Evolutionary conservation across 2,797 vertebrate genomes (phyloP), one percentile per base, ranked within the genome.

Genomic region (Ara ararauna): DNA sequence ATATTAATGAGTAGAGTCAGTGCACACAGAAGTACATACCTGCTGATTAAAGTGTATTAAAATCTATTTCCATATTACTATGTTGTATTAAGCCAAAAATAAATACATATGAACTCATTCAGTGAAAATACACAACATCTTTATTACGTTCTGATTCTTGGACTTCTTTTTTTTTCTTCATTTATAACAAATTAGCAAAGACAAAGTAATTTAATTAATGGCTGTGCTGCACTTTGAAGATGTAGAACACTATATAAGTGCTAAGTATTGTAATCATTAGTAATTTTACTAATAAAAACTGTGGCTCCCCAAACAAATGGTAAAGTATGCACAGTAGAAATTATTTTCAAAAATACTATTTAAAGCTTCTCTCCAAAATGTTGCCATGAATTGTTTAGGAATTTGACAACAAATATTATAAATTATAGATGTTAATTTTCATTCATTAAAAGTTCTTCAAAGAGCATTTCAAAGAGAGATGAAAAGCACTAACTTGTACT

Each of bases 381-480:
- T 97, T 91, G 86, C 88, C 93, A 94, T 29, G 62, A 97, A 97
- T 97, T 97, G 96, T 97, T 97, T 97, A 94, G 94, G 96, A 97
- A 97, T 95, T 96, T 97, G 90, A 96, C 90, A 83, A 93, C 67
- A 97, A 97, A 96, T 96, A 96, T 95, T 97, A 85, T 93, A 93
- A 97, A 97, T 97, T 96, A 97, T 93, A 95, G 70, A 97, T 97
- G 96, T 96, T 97, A 97, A 97, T 97, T 97, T 94, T 92, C 91
- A 97, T 97, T 97, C 97, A 97, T 97, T 97, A 97, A 97, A 98
- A 96, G 95, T 91, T 96, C 95, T 97, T 97, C 95, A 97, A 97
- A 97, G 95, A 97, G 95, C 94, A 97, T 97, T 97, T 91, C 93
- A 97, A 97, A 97, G 97, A 82, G 88, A 97, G 93, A 96, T 96